Evolutionary conservation across 2,888 invertebrate genomes (phyloP), one percentile per base, ranked within the genome.

Genomic region (Rugalucina vietnamica): DNA sequence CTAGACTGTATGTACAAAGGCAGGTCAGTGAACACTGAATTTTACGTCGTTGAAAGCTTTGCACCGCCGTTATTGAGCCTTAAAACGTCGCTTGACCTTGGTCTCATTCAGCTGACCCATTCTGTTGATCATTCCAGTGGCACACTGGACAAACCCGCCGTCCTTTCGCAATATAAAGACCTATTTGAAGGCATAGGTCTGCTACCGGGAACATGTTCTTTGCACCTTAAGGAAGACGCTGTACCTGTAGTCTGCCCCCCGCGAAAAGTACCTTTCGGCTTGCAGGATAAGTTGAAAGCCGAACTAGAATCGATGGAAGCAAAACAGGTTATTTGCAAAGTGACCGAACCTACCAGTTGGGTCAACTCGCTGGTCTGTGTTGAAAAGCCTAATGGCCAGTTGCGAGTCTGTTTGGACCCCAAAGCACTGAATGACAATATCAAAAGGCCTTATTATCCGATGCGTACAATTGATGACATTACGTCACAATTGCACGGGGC

Each of bases 371-470:
- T 87, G 5, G 87, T 84, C 5, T 34, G 73, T 24, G 82, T 76
- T 3, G 76, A 82, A 39, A 87, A 87, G 72, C 50, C 18, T 0
- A 70, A 50, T 21, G 86, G 86, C 1, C 79, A 86, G 49, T 37
- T 87, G 14, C 75, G 87, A n/a, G 54, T 89, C 18, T 85, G 84
- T 39, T 29, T 89, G n/a, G 85, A 87, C 70, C 88, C 89, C 5
- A 70, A 76, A 24, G 80, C 75, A 37, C 74, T 89, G 27, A 88
- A 89, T 57, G 76, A 82, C 50, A 79, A 76, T 32, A 72, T 85
- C 8, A n/a, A 65, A 4, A 70, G 85, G 54, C 74, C 60, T 5
- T 82, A 87, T 36, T 78, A 82, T 36, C 82, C 83, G 0, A 79
- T 85, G 77, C 50, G 74, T 18, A 81, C 79, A 1, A 27, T 84